Conservation (phyloP, 2,113 vertebrate genomes). For the Lepisosteus osseus region DNA sequence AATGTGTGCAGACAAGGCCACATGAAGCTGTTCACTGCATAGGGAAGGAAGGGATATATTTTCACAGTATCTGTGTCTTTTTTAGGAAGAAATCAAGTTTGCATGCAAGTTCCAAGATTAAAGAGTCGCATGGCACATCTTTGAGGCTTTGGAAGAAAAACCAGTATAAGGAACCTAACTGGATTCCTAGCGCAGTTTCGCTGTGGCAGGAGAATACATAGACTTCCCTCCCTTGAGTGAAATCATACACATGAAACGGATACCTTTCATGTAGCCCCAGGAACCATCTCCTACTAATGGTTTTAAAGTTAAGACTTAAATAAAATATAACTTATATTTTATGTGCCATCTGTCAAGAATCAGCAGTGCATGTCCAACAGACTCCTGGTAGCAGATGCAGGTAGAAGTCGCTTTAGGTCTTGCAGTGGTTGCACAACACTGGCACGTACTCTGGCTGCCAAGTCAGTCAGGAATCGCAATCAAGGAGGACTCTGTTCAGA, state of each 20-base stretch:
- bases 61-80: no score
- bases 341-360: constrained; percentile 48
- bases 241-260: neutral
- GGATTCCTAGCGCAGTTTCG: no score
- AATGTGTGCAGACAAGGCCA: constrained; percentile 62
- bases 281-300: neutral
- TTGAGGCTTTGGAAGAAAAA: no score
- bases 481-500: no score
- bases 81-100: no score
- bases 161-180: no score
- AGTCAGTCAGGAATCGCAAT: no score
- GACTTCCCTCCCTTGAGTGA: neutral
- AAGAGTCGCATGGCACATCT: no score
- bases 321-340: constrained; percentile 68
- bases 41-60: no score
- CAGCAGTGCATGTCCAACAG: neutral
- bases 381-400: constrained; percentile 33
- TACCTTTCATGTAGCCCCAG: neutral
- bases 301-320: constrained; percentile 64
- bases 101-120: no score
- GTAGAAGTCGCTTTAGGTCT: constrained; percentile 44
- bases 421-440: constrained; percentile 30
- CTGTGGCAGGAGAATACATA: neutral
- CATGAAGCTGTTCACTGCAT: constrained; percentile 30
- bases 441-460: no score